Evolutionary conservation across 2,797 vertebrate species (phyloP), one percentile per base, ranked within the genome.

Genomic region (Pseudomugil tenellus): DNA sequence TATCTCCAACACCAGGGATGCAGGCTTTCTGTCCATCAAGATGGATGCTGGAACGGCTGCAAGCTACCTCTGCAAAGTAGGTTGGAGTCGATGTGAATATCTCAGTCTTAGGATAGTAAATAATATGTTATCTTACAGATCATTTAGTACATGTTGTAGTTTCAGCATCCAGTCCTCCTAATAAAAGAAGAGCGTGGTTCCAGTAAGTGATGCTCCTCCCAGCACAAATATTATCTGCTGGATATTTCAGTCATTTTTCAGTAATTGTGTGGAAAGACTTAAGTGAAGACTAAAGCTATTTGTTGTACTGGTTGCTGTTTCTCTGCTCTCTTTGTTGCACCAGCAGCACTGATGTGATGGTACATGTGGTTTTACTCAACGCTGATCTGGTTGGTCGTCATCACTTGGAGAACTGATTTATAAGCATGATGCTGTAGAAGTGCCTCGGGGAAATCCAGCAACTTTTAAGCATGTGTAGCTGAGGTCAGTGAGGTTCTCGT

Each of bases 1-100:
- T 63, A 55, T 73, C 66, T 72, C 73, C 51, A 29, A 71, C 46
- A 17, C 39, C 64, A 41, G 58, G 39, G 56, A 77, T 3, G 31
- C 60, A 12, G 54, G 9, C 29, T 53, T 66, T 57, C 53, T 74
- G 31, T 58, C 14, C 41, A 46, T 65, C 29, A 49, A 52, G 51
- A 68, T 48, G 59, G 12, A 59, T 14, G 63, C 54, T 69, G 72
- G 21, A 67, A 48, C 56, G 41, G 51, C 41, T 46, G 28, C 53
- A 48, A 55, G 54, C 31, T 61, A 29, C 66, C 58, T 63, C 14
- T 26, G 49, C 64, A 54, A 76, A 75, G 46, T 59, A 68, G 62
- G 64, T 72, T 71, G 56, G 48, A 69, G 35, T 61, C 21, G 26
- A 28, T 60, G 48, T 37, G 9, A 48, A 46, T 29, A 53, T 17